Percentiles rank a stretch among this genome's conserved stretches.
Conservation (phyloP, 1,140 invertebrate genomes). For the Caenorhabditis inopinata region DNA sequence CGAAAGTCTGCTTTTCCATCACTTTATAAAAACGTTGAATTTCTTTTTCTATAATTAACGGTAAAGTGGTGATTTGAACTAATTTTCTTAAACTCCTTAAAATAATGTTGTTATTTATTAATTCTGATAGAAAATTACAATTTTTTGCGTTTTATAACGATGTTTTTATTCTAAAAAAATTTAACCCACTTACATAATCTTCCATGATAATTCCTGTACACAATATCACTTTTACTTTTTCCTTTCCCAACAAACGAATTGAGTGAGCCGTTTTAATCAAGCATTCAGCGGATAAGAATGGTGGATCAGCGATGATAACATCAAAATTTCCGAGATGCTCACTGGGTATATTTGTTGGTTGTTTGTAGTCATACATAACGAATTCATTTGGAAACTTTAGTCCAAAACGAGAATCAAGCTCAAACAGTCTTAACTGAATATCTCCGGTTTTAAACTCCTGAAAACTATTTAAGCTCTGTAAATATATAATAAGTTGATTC, state of each 20-base stretch:
- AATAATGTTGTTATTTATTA: too few relatives aligned
- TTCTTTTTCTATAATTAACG: too few relatives aligned
- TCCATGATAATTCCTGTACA: slow-evolving; percentile 83
- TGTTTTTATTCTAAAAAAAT: too few relatives aligned
- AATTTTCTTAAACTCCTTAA: too few relatives aligned
- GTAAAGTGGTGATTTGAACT: too few relatives aligned
- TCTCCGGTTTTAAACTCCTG: slow-evolving; percentile 51
- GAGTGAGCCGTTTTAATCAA: slow-evolving; percentile 79
- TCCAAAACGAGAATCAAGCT: slow-evolving; percentile 74
- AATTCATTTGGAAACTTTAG: slow-evolving; percentile 78
- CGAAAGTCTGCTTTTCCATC: too few relatives aligned
- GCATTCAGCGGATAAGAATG: slow-evolving; percentile 89
- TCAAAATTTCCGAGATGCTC: slow-evolving; percentile 72
- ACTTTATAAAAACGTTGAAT: too few relatives aligned
- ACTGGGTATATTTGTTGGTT: slow-evolving; percentile 73
- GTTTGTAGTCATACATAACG: slow-evolving; percentile 84
- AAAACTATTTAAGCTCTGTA: too few relatives aligned
- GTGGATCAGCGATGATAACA: slow-evolving; percentile 86
- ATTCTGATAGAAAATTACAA: too few relatives aligned
- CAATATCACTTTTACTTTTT: slow-evolving; percentile 75
- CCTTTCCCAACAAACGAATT: slow-evolving; percentile 76
- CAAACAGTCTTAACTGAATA: slow-evolving; percentile 76
- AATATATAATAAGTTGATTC: too few relatives aligned
- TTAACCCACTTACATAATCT: slow-evolving; percentile 69
- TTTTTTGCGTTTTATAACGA: too few relatives aligned